Evolutionary conservation across 2,888 invertebrate genomes (phyloP).

Genomic region (Rhodophaea formosa): DNA sequence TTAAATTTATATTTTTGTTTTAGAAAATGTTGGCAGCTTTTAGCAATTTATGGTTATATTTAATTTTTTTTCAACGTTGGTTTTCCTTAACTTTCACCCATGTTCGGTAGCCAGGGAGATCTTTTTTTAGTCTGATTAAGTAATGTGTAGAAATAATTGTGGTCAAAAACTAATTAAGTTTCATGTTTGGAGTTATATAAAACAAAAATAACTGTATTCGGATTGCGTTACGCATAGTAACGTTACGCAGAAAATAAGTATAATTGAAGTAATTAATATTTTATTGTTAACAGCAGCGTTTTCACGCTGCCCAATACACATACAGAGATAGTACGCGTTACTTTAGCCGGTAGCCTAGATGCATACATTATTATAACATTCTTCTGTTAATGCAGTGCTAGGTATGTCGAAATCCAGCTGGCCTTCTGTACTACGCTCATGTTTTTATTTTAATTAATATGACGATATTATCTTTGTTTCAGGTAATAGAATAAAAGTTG

Average conservation of each 20-base stretch:
- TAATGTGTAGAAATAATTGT: neutral
- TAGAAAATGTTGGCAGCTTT: slow-evolving; percentile 53
- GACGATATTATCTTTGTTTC: slow-evolving; percentile 52
- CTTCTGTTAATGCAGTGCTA: slow-evolving; percentile 52
- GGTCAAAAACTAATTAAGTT: neutral
- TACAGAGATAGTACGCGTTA: slow-evolving; percentile 24
- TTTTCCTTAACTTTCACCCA: slow-evolving; percentile 55
- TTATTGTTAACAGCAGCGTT: slow-evolving; percentile 15
- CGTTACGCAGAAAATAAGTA: slow-evolving; percentile 1
- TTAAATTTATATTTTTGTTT: too few relatives aligned
- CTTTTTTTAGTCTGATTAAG: slow-evolving; percentile 27
- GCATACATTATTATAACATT: slow-evolving; percentile 65
- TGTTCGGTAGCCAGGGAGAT: slow-evolving; percentile 43
- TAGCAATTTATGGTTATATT: slow-evolving; percentile 54
- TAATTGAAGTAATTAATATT: slow-evolving; percentile 12
- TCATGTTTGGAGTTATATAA: neutral
- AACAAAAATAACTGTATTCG: neutral
- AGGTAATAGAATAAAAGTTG: slow-evolving; percentile 51
- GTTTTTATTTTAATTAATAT: slow-evolving; percentile 44
- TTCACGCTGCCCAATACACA: neutral
- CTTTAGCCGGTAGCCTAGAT: slow-evolving; percentile 65
- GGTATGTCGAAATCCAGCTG: slow-evolving; percentile 59
- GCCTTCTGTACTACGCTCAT: slow-evolving; percentile 56
- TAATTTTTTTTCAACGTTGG: slow-evolving; percentile 57
- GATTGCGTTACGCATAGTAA: slow-evolving; percentile 1